phyloP scores from a whole-genome alignment of 2,797 vertebrate genomes.

The Pteronotus mesoamericanus region DNA sequence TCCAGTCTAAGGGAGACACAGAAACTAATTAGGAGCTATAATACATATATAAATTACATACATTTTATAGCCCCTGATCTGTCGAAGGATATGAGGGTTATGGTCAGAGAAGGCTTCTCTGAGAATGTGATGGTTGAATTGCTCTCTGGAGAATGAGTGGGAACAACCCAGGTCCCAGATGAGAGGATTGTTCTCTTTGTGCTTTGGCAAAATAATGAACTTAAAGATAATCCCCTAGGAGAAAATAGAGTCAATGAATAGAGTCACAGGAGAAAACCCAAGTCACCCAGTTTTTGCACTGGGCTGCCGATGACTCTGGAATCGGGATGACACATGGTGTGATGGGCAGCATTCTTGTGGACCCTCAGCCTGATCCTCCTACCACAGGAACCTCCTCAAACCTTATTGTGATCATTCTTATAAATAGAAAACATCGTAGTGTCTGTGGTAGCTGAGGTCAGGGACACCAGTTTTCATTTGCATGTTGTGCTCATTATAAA shows the following conservation, averaged over 20 bases:
- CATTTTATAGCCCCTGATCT: background rate
- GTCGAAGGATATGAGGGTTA: background rate
- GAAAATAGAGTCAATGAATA: background rate
- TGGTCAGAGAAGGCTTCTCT: background rate
- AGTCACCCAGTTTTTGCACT: background rate
- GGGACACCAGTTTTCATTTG: conserved; percentile 56
- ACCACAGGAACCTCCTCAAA: background rate
- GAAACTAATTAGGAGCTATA: background rate
- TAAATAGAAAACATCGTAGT: conserved; percentile 51
- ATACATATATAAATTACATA: background rate
- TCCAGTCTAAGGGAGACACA: background rate
- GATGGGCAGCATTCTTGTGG: background rate
- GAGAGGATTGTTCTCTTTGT: background rate
- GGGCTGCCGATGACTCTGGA: background rate
- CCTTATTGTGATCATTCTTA: conserved; percentile 49
- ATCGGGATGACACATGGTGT: background rate
- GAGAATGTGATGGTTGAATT: background rate
- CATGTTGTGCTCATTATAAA: conserved; percentile 59
- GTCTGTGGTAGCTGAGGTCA: conserved; percentile 61
- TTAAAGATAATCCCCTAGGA: background rate
- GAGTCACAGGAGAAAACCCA: background rate
- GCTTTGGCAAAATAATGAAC: background rate
- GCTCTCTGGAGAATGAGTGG: background rate
- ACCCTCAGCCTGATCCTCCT: background rate
- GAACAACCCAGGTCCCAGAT: background rate